Percentiles rank a stretch among this genome's conserved stretches.
phyloP scores from a whole-genome alignment of 1,140 invertebrate species.

The Drosophila lacertosa region DNA sequence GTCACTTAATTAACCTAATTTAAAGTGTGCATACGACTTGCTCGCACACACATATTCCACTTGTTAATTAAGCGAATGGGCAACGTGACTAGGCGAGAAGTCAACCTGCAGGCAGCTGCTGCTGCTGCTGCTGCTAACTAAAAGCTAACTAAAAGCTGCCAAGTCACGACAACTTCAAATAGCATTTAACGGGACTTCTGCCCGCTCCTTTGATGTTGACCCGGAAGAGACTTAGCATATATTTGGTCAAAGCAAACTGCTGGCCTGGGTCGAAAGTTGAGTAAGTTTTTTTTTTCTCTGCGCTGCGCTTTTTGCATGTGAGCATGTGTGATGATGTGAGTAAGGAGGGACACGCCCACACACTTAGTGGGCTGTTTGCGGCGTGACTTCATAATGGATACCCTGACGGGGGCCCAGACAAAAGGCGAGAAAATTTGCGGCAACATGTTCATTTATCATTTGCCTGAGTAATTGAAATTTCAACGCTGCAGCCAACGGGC shows the following conservation, averaged over 20 bases:
- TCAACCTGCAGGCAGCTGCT: slow-evolving; percentile 37
- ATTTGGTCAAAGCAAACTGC: slow-evolving; percentile 35
- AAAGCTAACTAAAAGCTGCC: slow-evolving; percentile 48
- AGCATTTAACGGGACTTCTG: slow-evolving; percentile 51
- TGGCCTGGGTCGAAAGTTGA: slow-evolving; percentile 35
- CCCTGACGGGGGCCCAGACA: slow-evolving; percentile 43
- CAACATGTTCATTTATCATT: slow-evolving; percentile 80
- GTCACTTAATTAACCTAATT: slow-evolving; percentile 76
- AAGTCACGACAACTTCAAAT: slow-evolving; percentile 74
- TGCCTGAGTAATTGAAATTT: slow-evolving; percentile 82
- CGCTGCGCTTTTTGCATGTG: slow-evolving; percentile 51
- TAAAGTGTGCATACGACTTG: slow-evolving; percentile 32
- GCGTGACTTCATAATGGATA: slow-evolving; percentile 78
- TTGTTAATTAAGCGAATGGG: slow-evolving; percentile 72
- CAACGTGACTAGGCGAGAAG: slow-evolving; percentile 45
- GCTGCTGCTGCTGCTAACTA: slow-evolving; percentile 33
- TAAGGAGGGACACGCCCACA: slow-evolving; percentile 69
- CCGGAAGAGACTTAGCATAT: slow-evolving; percentile 40
- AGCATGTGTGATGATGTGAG: too few species aligned
- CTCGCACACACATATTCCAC: slow-evolving; percentile 49
- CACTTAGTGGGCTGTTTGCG: slow-evolving; percentile 71
- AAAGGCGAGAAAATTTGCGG: slow-evolving; percentile 78
- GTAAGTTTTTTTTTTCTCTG: slow-evolving; percentile 42
- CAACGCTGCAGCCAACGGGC: slow-evolving; percentile 47
- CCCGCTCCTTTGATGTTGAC: neutral